A percentile compares a stretch with the other conserved stretches of the same genome.
Conservation (phyloP, 2,888 invertebrate species). For the Dicycla oo region DNA sequence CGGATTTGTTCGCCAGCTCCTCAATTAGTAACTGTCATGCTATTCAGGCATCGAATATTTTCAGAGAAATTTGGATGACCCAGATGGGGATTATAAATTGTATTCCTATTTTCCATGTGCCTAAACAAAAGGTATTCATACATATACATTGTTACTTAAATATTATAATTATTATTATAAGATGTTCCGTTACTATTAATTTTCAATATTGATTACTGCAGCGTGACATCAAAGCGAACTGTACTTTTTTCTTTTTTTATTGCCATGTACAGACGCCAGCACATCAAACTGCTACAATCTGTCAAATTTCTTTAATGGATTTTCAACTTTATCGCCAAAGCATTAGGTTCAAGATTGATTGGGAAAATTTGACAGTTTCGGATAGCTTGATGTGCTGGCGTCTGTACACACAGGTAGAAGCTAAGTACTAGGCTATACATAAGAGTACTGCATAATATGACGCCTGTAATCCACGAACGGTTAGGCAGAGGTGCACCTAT, state of each 20-base stretch:
- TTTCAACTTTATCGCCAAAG: too few relatives aligned
- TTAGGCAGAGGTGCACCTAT: too few relatives aligned
- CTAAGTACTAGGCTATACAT: background rate
- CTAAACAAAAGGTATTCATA: background rate
- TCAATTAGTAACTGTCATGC: background rate
- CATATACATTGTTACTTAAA: background rate
- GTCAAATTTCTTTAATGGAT: too few relatives aligned
- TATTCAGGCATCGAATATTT: background rate
- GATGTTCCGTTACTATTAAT: background rate
- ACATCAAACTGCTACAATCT: too few relatives aligned
- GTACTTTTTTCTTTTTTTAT: background rate
- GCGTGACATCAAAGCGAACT: background rate
- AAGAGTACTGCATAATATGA: background rate
- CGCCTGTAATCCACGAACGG: too few relatives aligned
- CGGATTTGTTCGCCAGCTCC: too few relatives aligned
- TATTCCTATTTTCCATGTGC: background rate
- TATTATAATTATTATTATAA: background rate
- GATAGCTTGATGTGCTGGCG: too few relatives aligned
- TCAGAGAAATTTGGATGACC: background rate
- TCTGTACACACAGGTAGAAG: too few relatives aligned
- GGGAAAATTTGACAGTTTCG: too few relatives aligned
- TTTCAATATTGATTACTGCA: constrained; percentile 16
- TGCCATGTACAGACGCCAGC: background rate
- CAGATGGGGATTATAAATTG: background rate
- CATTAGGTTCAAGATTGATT: too few relatives aligned